Base-by-base conservation (phyloP, 2,113 vertebrate genomes). In the Spea bombifrons region DNA sequence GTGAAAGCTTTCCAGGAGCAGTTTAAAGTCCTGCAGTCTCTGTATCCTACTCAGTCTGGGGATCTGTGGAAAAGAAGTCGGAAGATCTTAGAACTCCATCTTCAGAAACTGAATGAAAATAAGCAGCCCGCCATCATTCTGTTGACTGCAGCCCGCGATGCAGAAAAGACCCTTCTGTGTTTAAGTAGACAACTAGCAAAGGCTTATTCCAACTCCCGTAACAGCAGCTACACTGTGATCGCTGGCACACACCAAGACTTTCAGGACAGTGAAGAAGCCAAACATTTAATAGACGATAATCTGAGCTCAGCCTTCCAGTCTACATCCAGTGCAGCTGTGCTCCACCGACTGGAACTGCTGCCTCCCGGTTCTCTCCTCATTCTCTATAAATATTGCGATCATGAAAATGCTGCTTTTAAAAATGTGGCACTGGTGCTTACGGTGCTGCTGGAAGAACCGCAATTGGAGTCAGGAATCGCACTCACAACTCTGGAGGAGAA, bases 321-420 rank as follows among this genome's bases (percentile, higher is more conserved):
- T 5, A 92, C 93, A 81, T 91, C 89, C 84, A 92, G 89, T 0
- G 94, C 94, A 43, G 97, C 95, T 0, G 92, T 99, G 81, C 93
- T 99, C 9, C 93, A 98, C 73, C 93, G 90, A 3, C 93, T 99
- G 0, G 97, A 97, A 76, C 92, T 90, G 0, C 88, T 99, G 70
- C 97, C 97, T 3, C 94, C 97, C 5, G 92, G 90, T 47, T 95
- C 97, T 78, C 94, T 96, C 0, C 80, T 99, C 0, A 99, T 99
- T 83, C 98, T 99, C 72, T 99, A 99, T 81, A 97, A 96, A 84
- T 99, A 99, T 74, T 99, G 98, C 66, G 98, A 99, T 83, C 98
- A 99, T 0, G 96, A 99, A 72, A 96, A 95, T 0, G 96, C 97
- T 0, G 95, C 93, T 0, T 99, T 93, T 82, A 99, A 98, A 82